A percentile compares a stretch with the other conserved stretches of the same genome.
These are phyloP conservation scores for Axis porcinus DNA, from an alignment of 2,113 vertebrate genomes.

Conservation along the genomic window DNA sequence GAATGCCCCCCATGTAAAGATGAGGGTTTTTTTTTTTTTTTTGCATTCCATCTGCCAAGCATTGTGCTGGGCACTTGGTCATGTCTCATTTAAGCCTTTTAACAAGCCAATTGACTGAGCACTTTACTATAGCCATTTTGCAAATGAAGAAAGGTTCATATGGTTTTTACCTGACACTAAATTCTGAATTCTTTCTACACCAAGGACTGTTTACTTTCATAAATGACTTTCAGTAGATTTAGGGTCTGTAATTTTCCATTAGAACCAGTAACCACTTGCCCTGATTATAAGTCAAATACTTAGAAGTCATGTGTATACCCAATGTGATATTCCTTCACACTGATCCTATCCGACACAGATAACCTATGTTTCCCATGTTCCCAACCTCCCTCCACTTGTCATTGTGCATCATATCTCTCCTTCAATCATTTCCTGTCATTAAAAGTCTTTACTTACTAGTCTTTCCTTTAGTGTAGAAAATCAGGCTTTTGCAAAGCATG, in stretches of 20 bases:
- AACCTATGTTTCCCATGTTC: neutral
- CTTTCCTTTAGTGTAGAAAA: neutral
- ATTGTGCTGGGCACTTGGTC: neutral
- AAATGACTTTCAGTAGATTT: neutral
- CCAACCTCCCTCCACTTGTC: neutral
- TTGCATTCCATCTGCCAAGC: neutral
- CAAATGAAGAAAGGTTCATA: neutral
- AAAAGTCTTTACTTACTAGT: neutral
- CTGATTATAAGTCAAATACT: neutral
- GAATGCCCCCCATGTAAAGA: neutral
- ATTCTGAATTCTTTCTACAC: neutral
- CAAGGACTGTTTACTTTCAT: neutral
- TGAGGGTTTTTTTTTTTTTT: neutral
- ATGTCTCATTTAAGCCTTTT: neutral
- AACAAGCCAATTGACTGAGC: neutral
- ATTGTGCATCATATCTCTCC: neutral
- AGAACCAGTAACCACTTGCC: neutral
- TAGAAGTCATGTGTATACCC: neutral
- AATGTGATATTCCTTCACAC: neutral
- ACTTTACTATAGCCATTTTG: neutral
- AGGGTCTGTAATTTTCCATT: neutral
- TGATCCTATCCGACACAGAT: neutral
- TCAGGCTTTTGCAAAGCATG: neutral
- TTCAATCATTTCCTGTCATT: neutral
- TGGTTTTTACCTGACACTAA: neutral